Conservation (phyloP, 2,888 invertebrate genomes). For the Chloroclysta siterata region DNA sequence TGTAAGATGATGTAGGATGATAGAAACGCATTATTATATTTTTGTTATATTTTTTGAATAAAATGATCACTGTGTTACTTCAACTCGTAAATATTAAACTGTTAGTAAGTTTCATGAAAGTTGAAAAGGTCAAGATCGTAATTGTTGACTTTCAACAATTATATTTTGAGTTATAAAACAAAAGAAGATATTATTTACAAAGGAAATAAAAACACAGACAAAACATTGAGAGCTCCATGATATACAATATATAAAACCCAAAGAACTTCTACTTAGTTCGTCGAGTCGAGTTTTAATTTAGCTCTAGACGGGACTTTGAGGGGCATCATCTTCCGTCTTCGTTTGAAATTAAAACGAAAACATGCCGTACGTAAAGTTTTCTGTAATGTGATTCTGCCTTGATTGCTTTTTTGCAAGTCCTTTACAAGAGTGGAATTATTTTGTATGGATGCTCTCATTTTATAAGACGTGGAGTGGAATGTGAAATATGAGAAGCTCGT, state of each 20-base stretch:
- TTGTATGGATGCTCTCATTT: conserved; percentile 24
- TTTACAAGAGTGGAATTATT: conserved; percentile 27
- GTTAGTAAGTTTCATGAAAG: no score
- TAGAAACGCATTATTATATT: no score
- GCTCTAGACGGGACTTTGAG: conserved; percentile 45
- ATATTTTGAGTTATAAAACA: no score
- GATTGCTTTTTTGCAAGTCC: conserved; percentile 37
- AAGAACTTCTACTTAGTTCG: conserved; percentile 8
- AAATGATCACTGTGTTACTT: no score
- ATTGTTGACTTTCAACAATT: no score
- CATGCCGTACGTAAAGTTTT: conserved; percentile 43
- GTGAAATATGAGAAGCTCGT: background rate
- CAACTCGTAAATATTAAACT: no score
- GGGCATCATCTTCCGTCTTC: conserved; percentile 45
- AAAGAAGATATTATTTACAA: background rate
- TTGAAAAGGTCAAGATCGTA: no score
- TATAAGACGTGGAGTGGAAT: conserved; percentile 8
- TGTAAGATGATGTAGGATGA: no score
- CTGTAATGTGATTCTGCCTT: conserved; percentile 47
- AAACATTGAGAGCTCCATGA: background rate
- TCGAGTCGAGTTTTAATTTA: conserved; percentile 53
- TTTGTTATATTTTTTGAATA: no score
- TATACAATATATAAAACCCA: conserved; percentile 17
- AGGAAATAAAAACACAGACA: background rate
- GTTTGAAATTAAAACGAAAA: conserved; percentile 52